Percentiles rank a stretch among this genome's conserved stretches.
Conservation (phyloP, 1,140 invertebrate species). For the Lepidurus packardi region DNA sequence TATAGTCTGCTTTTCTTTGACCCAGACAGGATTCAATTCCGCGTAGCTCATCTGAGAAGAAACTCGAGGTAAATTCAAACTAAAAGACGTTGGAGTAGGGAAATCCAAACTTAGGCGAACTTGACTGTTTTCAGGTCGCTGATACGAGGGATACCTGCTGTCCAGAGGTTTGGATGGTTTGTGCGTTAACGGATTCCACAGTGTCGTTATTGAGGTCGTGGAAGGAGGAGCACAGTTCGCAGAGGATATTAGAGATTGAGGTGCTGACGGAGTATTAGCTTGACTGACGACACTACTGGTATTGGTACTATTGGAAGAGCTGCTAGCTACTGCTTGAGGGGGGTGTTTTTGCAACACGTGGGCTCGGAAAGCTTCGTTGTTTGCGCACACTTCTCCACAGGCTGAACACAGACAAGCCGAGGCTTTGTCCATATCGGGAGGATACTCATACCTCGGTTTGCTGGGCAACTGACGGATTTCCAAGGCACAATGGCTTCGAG, state of each 20-base stretch:
- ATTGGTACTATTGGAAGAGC: neutral
- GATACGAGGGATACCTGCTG: neutral
- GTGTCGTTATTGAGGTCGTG: neutral
- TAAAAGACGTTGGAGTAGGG: slow-evolving; percentile 3
- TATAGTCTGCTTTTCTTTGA: slow-evolving; percentile 14
- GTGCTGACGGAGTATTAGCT: slow-evolving; percentile 6
- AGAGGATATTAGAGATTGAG: slow-evolving; percentile 22
- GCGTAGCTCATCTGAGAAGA: neutral
- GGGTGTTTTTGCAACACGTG: slow-evolving; percentile 29
- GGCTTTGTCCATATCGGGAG: slow-evolving; percentile 1
- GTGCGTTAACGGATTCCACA: slow-evolving; percentile 11
- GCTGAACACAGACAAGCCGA: slow-evolving; percentile 1
- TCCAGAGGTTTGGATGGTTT: neutral
- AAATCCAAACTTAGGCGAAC: slow-evolving; percentile 21
- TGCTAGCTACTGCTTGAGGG: slow-evolving; percentile 12
- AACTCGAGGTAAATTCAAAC: slow-evolving; percentile 5
- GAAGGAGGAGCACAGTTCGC: neutral
- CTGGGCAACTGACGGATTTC: neutral
- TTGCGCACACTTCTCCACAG: slow-evolving; percentile 20
- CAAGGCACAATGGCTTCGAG: slow-evolving; percentile 2
- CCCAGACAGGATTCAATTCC: neutral
- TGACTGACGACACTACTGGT: neutral
- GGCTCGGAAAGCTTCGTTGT: slow-evolving; percentile 28
- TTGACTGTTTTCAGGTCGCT: neutral
- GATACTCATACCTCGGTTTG: slow-evolving; percentile 13